Conservation (phyloP, 2,888 invertebrate species). For the Synanthedon vespiformis region DNA sequence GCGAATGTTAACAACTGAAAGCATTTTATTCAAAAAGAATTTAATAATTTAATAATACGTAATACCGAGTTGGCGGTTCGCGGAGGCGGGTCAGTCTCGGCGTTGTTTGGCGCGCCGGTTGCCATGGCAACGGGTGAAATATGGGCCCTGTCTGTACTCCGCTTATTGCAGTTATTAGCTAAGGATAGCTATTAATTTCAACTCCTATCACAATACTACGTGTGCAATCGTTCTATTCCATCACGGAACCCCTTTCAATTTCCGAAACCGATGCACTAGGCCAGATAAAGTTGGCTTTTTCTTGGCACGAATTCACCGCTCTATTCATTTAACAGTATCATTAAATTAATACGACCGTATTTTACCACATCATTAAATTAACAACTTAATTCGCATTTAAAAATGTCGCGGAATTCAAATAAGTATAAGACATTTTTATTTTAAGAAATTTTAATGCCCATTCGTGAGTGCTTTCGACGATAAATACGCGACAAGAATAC, state of each 20-base stretch:
- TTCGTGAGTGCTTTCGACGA: neutral
- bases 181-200: conserved; percentile 54
- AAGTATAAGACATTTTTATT: neutral
- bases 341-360: neutral
- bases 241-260: conserved; percentile 11
- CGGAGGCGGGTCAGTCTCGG: conserved; percentile 1
- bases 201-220: conserved; percentile 25
- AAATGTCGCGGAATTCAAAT: neutral
- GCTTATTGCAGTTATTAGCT: conserved; percentile 53
- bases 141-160: conserved; percentile 51
- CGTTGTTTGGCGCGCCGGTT: conserved; percentile 55
- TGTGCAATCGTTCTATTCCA: conserved; percentile 23
- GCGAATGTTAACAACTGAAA: no score
- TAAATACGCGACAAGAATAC: neutral
- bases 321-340: neutral
- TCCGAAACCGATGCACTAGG: conserved; percentile 8
- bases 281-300: conserved; percentile 9
- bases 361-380: neutral
- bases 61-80: neutral
- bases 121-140: conserved; percentile 56
- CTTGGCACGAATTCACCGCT: conserved; percentile 7
- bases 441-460: neutral
- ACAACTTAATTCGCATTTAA: neutral
- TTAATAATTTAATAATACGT: no score
- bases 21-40: no score